Evolutionary conservation across 2,888 invertebrate genomes (phyloP).

Genomic region (Frankliniella intonsa): DNA sequence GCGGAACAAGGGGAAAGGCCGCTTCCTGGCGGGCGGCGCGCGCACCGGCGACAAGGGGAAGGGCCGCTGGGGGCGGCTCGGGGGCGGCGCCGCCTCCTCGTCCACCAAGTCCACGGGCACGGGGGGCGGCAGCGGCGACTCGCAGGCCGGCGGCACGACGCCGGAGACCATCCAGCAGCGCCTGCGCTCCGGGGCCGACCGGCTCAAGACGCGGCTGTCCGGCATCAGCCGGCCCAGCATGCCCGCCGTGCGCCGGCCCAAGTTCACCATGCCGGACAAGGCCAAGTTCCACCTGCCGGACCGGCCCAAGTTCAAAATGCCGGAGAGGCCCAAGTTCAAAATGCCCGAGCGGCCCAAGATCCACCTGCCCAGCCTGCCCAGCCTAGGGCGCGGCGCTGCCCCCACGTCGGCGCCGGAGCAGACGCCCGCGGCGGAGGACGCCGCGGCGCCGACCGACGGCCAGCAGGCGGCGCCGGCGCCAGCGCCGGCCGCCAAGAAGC

Average conservation of each 20-base stretch:
- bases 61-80: conserved; percentile 49
- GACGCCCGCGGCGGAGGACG: conserved; percentile 38
- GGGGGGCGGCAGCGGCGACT: background rate
- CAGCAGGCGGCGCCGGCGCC: conserved; percentile 34
- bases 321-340: conserved; percentile 51
- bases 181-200: conserved; percentile 46
- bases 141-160: background rate
- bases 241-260: conserved; percentile 46
- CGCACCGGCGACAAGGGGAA: conserved; percentile 48
- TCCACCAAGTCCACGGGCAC: background rate
- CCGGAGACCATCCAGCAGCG: conserved; percentile 55
- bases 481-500: conserved; percentile 33
- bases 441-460: conserved; percentile 35
- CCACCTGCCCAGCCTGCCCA: conserved; percentile 42
- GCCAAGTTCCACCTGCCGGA: conserved; percentile 50
- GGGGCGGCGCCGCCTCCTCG: conserved; percentile 30
- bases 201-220: conserved; percentile 15
- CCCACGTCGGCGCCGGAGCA: conserved; percentile 53
- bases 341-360: conserved; percentile 58
- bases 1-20: conserved; percentile 35
- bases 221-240: conserved; percentile 41
- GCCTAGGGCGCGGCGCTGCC: conserved; percentile 54
- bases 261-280: conserved; percentile 58
- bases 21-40: conserved; percentile 41
- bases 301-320: conserved; percentile 49